Base-by-base conservation (phyloP, 2,113 vertebrate genomes). In the Garra rufa region DNA sequence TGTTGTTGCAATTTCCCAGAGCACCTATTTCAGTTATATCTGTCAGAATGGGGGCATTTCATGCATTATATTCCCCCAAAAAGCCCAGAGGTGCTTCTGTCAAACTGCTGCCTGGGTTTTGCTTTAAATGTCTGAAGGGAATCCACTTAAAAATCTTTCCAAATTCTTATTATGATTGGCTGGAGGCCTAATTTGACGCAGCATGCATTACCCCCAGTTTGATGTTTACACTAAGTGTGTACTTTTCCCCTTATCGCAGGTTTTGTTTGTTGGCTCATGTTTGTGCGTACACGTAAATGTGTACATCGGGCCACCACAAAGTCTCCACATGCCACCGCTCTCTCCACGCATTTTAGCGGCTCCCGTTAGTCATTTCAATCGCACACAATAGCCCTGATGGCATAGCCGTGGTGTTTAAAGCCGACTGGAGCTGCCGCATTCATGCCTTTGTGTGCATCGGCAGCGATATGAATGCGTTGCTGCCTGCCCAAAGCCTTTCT, bases 101-200 rank as follows among this genome's bases (percentile, higher is more conserved):
- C 13, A 52, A 77, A 59, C 80, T 67, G 73, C 74, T 50, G 74
- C 52, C 81, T 83, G 55, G 43, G 28, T 50, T 75, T 61, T 59
- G 30, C 43, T 83, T 80, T 48, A 80, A 75, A 80, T 11, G 13
- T 59, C 71, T 61, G 17, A 57, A 63, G 24, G 43, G 65, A 83
- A 28, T 59, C 74, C 28, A 30, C 74, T 79, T 17, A 78, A 84
- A 70, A 67, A 52, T 50, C 85, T 67, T 19, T 82, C 75, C 67
- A 85, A 85, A 81, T 52, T 59, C 76, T 80, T 76, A 85, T 79
- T 88, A 85, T 59, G 24, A 67, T 52, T 78, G 80, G 65, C 85
- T 75, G 34, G 21, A 73, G 10, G 79, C 76, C 75, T 82, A 74
- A 85, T 88, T 76, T 61, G 30, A 52, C 28, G 76, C 59, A 28